Evolutionary conservation across 2,113 vertebrate genomes (phyloP).

Genomic region (Dendrocopos noguchii): DNA sequence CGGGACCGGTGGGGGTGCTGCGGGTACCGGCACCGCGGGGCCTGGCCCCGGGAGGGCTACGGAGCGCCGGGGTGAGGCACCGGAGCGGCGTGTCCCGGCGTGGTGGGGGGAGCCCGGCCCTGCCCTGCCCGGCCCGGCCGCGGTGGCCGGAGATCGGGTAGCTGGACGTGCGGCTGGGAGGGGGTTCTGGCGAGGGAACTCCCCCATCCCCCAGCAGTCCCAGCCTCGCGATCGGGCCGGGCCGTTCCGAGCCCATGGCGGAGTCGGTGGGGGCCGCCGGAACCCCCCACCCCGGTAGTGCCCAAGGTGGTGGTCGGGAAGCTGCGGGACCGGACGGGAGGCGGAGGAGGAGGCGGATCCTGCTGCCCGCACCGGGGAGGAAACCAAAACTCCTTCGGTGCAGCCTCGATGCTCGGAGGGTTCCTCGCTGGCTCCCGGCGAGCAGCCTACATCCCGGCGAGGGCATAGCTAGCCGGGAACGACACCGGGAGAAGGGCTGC

Average conservation of each 20-base stretch:
- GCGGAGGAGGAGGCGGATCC: conserved; percentile 16
- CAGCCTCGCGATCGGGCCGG: background rate
- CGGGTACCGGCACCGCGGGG: background rate
- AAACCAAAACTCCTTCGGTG: background rate
- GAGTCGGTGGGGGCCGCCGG: background rate
- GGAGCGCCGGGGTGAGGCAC: background rate
- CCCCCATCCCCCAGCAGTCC: too few relatives aligned
- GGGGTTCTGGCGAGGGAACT: background rate
- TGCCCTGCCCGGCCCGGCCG: background rate
- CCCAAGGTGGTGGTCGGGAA: background rate
- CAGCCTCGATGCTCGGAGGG: background rate
- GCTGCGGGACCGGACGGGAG: background rate
- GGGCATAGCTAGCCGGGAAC: background rate
- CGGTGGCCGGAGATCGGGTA: background rate
- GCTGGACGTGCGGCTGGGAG: background rate
- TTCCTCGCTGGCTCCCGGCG: background rate
- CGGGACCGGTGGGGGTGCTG: too few relatives aligned
- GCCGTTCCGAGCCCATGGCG: background rate
- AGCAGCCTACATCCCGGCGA: background rate
- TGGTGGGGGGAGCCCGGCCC: background rate
- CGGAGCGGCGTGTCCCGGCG: background rate
- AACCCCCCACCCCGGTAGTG: background rate
- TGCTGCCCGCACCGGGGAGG: background rate
- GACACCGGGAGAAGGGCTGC: background rate
- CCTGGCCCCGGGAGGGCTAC: background rate